Evolutionary conservation across 2,888 invertebrate species (phyloP).

Genomic region (Limenitis camilla): DNA sequence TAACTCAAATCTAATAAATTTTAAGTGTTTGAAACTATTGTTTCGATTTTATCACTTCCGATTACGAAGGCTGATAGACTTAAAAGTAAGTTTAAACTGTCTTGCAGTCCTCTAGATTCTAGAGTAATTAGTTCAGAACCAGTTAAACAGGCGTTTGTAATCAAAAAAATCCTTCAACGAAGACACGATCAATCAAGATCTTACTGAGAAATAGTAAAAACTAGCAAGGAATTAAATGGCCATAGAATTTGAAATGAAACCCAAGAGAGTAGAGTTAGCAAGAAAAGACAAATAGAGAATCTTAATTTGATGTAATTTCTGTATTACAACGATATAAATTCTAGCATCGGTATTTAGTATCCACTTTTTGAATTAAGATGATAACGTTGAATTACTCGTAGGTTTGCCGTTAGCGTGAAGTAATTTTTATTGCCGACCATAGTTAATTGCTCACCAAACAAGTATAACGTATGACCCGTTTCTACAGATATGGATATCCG

Average conservation of each 20-base stretch:
- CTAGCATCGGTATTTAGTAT: too few relatives aligned
- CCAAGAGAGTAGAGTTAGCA: background rate
- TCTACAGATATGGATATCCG: slow-evolving; percentile 65
- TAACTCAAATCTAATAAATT: too few relatives aligned
- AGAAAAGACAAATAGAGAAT: background rate
- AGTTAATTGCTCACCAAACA: slow-evolving; percentile 33
- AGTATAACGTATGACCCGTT: slow-evolving; percentile 50
- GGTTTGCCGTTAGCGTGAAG: background rate
- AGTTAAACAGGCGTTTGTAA: background rate
- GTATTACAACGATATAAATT: too few relatives aligned
- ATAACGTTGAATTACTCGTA: background rate
- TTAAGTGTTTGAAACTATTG: too few relatives aligned
- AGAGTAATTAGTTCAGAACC: background rate
- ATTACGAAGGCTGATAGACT: too few relatives aligned
- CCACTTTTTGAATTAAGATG: too few relatives aligned
- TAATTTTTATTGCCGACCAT: slow-evolving; percentile 19
- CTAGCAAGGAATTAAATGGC: slow-evolving; percentile 38
- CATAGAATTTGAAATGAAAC: slow-evolving; percentile 45
- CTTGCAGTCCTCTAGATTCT: background rate
- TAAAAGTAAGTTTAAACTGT: too few relatives aligned
- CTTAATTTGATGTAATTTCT: background rate
- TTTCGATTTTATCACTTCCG: too few relatives aligned
- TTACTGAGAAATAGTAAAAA: slow-evolving; percentile 25
- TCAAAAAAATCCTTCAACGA: background rate
- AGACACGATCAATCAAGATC: slow-evolving; percentile 3